Percentiles rank a stretch among this genome's conserved stretches.
Conservation (phyloP, 2,113 vertebrate genomes). For the Sceloporus undulatus region DNA sequence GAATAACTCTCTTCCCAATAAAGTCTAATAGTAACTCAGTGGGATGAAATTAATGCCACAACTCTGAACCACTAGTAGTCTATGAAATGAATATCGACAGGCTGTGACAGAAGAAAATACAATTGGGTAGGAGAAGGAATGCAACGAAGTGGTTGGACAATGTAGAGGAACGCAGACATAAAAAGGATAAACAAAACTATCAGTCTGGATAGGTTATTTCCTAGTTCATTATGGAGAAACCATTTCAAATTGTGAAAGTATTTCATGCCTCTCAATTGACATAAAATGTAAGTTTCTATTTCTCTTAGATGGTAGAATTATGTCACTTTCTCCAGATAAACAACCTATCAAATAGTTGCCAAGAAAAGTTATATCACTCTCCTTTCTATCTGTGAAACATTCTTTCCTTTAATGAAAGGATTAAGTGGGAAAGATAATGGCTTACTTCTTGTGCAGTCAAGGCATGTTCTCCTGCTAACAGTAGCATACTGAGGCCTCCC, state of each 20-base stretch:
- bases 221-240: background rate
- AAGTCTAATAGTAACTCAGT: background rate
- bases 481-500: conserved; percentile 98
- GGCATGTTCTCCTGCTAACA: conserved; percentile 95
- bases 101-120: background rate
- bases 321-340: conserved; percentile 6
- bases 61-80: too few species aligned
- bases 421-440: background rate
- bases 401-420: background rate
- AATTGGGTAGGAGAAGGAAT: background rate
- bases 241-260: background rate
- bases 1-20: background rate
- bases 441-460: conserved; percentile 94
- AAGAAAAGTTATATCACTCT: conserved; percentile 12
- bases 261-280: background rate
- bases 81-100: background rate
- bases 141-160: too few species aligned
- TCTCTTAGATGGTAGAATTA: background rate
- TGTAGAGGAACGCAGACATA: background rate
- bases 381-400: conserved; percentile 20
- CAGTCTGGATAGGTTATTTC: background rate
- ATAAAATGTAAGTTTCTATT: background rate
- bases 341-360: conserved; percentile 15
- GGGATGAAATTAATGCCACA: background rate
- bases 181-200: background rate